Evolutionary conservation across 2,113 vertebrate genomes (phyloP).

Genomic region (Theropithecus gelada): DNA sequence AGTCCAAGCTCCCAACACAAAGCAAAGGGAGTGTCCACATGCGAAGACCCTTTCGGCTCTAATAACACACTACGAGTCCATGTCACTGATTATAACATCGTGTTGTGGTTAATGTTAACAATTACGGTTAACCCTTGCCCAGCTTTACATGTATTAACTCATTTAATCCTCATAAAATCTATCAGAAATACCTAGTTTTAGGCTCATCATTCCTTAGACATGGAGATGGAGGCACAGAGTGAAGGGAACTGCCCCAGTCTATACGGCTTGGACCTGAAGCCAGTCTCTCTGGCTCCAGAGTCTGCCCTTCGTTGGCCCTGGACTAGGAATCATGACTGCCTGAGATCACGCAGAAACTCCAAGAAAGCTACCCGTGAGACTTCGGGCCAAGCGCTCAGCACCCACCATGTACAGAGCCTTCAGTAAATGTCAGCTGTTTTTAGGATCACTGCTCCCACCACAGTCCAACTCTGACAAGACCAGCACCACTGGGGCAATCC

Average conservation of each 20-base stretch:
- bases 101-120: neutral
- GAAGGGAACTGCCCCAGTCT: neutral
- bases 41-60: neutral
- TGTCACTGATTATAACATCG: neutral
- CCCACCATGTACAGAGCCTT: neutral
- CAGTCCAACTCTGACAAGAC: neutral
- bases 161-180: neutral
- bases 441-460: neutral
- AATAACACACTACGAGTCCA: neutral
- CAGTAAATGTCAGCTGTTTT: fast-evolving
- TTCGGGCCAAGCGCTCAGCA: neutral
- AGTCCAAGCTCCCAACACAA: neutral
- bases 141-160: neutral
- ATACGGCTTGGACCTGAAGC: neutral
- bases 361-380: fast-evolving
- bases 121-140: neutral
- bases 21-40: neutral
- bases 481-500: neutral
- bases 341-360: neutral
- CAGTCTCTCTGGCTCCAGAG: neutral
- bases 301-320: neutral
- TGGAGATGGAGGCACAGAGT: neutral
- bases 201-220: neutral
- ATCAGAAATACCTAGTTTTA: neutral
- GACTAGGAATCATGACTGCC: neutral